phyloP scores from a whole-genome alignment of 2,888 invertebrate genomes.

The Acleris sparsana region DNA sequence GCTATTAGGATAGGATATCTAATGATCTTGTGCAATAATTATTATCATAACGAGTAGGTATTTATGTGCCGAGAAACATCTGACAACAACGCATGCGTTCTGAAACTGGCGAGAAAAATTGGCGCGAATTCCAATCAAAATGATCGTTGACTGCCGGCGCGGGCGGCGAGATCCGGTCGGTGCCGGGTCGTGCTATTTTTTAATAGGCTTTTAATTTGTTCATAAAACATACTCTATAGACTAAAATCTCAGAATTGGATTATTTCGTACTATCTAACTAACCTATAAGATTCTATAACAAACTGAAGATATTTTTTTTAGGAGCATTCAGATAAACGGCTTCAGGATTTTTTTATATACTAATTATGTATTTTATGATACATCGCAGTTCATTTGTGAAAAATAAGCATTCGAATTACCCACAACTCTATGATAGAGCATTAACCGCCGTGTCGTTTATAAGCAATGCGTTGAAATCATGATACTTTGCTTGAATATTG shows the following conservation, averaged over 20 bases:
- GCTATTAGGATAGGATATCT: conserved; percentile 34
- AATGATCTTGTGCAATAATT: conserved; percentile 3
- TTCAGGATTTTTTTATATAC: not conserved
- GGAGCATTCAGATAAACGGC: not conserved
- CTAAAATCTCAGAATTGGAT: conserved; percentile 1
- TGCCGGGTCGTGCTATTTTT: conserved; percentile 7
- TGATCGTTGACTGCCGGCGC: conserved; percentile 21
- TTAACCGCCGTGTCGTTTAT: conserved; percentile 1
- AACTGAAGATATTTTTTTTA: not conserved
- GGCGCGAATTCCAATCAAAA: conserved; percentile 52
- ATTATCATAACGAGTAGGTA: conserved; percentile 2
- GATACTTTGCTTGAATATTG: conserved; percentile 55
- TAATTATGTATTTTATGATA: not conserved
- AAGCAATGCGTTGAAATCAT: conserved; percentile 37
- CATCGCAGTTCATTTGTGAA: too few relatives aligned
- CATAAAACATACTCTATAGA: not conserved
- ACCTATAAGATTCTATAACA: not conserved
- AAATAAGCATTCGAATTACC: too few relatives aligned
- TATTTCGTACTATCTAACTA: not conserved
- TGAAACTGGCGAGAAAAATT: conserved; percentile 49
- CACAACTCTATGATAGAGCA: not conserved
- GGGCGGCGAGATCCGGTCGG: conserved; percentile 23
- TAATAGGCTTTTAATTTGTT: conserved; percentile 7
- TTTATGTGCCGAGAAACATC: not conserved
- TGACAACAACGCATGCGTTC: conserved; percentile 41